Evolutionary conservation across 2,113 vertebrate genomes (phyloP), one percentile per base, ranked within the genome.

Genomic region (Paramisgurnus dabryanus): DNA sequence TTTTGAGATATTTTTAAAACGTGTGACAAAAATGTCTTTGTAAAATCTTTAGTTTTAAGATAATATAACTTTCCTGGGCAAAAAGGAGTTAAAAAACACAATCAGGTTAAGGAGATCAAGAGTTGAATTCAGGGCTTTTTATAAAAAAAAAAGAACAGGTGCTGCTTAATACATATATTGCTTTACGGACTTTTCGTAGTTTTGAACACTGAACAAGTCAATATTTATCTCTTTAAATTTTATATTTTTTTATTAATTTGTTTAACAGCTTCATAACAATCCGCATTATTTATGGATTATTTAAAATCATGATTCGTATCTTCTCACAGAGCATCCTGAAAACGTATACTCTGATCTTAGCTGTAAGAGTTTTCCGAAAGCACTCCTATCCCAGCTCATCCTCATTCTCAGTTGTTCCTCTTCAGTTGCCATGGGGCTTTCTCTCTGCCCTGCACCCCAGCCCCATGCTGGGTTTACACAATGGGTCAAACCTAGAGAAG

Each of bases 391-490:
- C 58, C 53, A 84, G 69, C 69, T 79, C 76, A 81, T 84, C 76
- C 65, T 76, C 80, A 78, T 86, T 82, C 79, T 73, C 79, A 81
- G 84, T 85, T 90, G 84, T 87, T 67, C 68, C 83, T 82, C 81
- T 86, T 85, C 85, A 85, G 91, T 89, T 89, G 79, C 76, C 83
- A 83, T 80, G 76, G 11, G 53, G 78, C 75, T 53, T 45, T 60
- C 72, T 87, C 87, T 79, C 85, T 83, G 78, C 76, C 67, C 85
- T 79, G 69, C 73, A 64, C 80, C 75, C 76, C 79, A 6, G 45
- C 65, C 87, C 85, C 91, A 88, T 75, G 88, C 90, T 88, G 91
- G 76, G 84, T 74, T 67, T 40, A 83, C 74, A 92, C 90, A 92
- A 92, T 89, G 74, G 82, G 76, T 79, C 86, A 84, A 83, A 84